phyloP scores from a whole-genome alignment of 1,140 invertebrate genomes.

The Cydia pomonella region DNA sequence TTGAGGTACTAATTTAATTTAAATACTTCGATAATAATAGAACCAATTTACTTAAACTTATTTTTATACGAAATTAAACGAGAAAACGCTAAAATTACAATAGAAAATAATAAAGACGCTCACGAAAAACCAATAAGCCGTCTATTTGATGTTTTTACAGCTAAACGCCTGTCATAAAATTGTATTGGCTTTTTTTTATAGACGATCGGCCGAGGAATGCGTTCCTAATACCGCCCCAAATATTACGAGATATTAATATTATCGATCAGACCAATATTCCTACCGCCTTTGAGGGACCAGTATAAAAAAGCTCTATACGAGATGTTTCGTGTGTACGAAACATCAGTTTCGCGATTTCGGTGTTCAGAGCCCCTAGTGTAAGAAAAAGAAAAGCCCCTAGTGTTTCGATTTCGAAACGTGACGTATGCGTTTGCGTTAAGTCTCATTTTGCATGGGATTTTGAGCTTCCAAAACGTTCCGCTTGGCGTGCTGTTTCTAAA shows the following conservation, averaged over 20 bases:
- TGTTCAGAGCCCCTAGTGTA: too few relatives aligned
- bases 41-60: too few relatives aligned
- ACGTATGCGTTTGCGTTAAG: too few relatives aligned
- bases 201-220: conserved; percentile 21
- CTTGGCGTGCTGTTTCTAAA: too few relatives aligned
- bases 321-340: too few relatives aligned
- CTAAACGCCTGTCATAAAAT: conserved; percentile 29
- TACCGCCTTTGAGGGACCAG: neutral
- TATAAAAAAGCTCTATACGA: too few relatives aligned
- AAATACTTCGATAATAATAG: neutral
- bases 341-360: too few relatives aligned
- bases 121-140: conserved; percentile 27
- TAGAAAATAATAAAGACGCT: conserved; percentile 14
- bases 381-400: too few relatives aligned
- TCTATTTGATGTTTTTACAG: conserved; percentile 28
- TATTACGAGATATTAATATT: conserved; percentile 30
- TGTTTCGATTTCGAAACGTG: too few relatives aligned
- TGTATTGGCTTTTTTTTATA: conserved; percentile 30
- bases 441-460: too few relatives aligned
- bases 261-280: conserved; percentile 3
- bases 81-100: conserved; percentile 4
- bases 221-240: conserved; percentile 15
- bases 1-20: neutral
- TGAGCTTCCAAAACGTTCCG: too few relatives aligned
- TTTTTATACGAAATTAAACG: too few relatives aligned